phyloP scores from a whole-genome alignment of 2,888 invertebrate genomes.

The Periphyllus acericola region DNA sequence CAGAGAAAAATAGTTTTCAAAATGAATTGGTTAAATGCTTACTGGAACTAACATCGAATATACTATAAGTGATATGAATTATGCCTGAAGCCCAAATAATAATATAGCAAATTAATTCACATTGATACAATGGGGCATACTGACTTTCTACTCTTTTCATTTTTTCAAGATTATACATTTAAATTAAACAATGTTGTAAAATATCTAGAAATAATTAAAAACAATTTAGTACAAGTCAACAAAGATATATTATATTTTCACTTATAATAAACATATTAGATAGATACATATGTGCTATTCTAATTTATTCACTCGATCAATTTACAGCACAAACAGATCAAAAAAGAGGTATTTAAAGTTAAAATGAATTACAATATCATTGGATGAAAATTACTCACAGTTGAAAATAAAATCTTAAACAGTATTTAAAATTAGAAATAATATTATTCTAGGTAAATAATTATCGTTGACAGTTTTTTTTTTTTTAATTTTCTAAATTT shows the following conservation, averaged over 20 bases:
- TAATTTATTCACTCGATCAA: too few relatives aligned
- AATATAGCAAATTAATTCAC: slow-evolving; percentile 51
- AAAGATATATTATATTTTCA: neutral
- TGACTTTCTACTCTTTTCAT: slow-evolving; percentile 33
- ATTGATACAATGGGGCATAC: slow-evolving; percentile 25
- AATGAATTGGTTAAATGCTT: slow-evolving; percentile 2
- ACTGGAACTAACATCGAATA: slow-evolving; percentile 45
- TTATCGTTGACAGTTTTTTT: too few relatives aligned
- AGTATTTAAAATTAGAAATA: too few relatives aligned
- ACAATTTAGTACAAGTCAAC: neutral
- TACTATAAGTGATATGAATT: slow-evolving; percentile 39
- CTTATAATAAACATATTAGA: neutral
- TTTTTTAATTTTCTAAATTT: too few relatives aligned
- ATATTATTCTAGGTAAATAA: too few relatives aligned
- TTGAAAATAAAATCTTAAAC: neutral
- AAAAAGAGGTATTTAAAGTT: neutral
- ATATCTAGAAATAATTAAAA: neutral
- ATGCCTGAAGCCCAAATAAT: slow-evolving; percentile 56
- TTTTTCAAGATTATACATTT: neutral
- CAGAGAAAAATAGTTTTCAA: neutral
- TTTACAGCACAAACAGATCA: neutral
- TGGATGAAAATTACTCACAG: neutral
- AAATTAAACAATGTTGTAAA: neutral
- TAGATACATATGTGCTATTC: too few relatives aligned
- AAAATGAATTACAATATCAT: neutral